Base-by-base conservation (phyloP, 2,888 invertebrate genomes). In the Ecdyonurus torrentis region DNA sequence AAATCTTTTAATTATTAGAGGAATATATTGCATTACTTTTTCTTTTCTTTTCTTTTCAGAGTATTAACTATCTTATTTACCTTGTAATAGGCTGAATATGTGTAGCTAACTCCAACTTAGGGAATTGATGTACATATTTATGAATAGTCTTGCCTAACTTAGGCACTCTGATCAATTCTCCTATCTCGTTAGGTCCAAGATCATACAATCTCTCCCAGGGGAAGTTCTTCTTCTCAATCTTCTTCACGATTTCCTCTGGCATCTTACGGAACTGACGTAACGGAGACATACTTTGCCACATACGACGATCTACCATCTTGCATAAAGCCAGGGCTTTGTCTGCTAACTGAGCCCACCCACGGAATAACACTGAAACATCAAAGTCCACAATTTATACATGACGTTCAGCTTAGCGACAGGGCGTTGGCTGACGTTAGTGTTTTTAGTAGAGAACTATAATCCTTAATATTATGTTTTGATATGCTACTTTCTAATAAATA, bases 251-350 rank as follows among this genome's bases (percentile, higher is more conserved):
- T 78, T 97, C 97, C 71, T 94, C 95, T 0, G 94, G 98, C 84
- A 97, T 95, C 74, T 96, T 98, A 67, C 91, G 83, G 73, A 99
- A 99, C 74, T 99, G 99, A 18, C 99, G 77, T 18, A 99, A 78
- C 1, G 99, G 99, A 1, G 95, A 96, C 96, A 99, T 96, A 0
- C 96, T 96, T 74, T 98, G 97, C 99, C 99, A 99, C 96, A 98
- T 97, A 37, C 98, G 81, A 1, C 94, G 83, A 74, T 98, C 96
- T 65, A 99, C 94, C 98, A 99, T 99, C 76, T 99, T 99, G 76
- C 97, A 97, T 3, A 99, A 80, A 0, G 94, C 87, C 20, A 99
- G 76, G 0, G 95, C 88, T 74, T 98, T 99, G 73, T 98, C 97
- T 0, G 96, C 93, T 62, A 99, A 74, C 70, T 97, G 96, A 0